Conservation (phyloP, 2,888 invertebrate genomes). For the Kuschelorhynchus macadamiae region DNA sequence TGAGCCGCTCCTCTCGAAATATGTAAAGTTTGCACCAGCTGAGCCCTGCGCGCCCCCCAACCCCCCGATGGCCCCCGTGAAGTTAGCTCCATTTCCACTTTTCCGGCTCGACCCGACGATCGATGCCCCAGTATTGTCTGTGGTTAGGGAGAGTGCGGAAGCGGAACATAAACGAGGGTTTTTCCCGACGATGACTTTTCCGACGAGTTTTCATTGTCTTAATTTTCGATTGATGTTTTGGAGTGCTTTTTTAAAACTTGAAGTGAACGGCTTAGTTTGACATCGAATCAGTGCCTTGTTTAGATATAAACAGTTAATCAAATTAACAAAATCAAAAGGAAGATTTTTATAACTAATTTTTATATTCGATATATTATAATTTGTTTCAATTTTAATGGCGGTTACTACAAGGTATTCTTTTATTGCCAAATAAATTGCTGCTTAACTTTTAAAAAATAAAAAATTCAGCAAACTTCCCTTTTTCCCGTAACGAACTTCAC, state of each 20-base stretch:
- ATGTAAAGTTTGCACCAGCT: conserved; percentile 24
- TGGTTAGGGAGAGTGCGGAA: conserved; percentile 61
- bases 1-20: neutral
- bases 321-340: too few species aligned
- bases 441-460: too few species aligned
- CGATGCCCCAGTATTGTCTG: conserved; percentile 62
- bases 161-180: conserved; percentile 21
- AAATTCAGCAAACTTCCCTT: too few species aligned
- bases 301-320: too few species aligned
- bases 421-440: too few species aligned
- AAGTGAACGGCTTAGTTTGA: neutral
- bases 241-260: neutral
- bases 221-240: neutral
- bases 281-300: neutral
- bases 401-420: too few species aligned
- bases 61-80: conserved; percentile 16
- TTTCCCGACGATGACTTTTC: conserved; percentile 13
- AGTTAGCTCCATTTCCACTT: conserved; percentile 39
- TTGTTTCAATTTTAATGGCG: too few species aligned
- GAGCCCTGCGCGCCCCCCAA: conserved; percentile 19
- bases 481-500: too few species aligned
- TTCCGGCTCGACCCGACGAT: conserved; percentile 40
- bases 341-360: too few species aligned
- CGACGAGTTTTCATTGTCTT: conserved; percentile 14
- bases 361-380: too few species aligned